phyloP scores from a whole-genome alignment of 2,888 invertebrate species.

The Alviniconcha strummeri region DNA sequence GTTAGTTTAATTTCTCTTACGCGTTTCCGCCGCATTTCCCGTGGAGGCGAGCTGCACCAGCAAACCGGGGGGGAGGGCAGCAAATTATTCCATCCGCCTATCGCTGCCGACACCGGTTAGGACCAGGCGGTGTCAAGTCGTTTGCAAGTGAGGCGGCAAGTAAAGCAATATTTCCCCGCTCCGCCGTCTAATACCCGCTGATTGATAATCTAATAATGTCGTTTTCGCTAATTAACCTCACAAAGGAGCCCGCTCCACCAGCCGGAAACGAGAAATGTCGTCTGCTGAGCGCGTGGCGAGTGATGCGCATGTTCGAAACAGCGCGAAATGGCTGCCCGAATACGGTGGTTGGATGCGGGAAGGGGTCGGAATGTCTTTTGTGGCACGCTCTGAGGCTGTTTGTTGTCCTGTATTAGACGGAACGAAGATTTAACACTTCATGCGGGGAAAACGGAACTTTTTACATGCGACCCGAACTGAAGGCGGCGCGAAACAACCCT shows the following conservation, averaged over 20 bases:
- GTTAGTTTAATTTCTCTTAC: conserved; percentile 31
- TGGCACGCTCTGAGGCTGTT: background rate
- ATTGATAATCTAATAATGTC: conserved; percentile 43
- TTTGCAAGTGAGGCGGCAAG: conserved; percentile 30
- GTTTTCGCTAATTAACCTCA: conserved; percentile 41
- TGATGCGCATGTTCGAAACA: conserved; percentile 14
- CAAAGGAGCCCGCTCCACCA: conserved; percentile 34
- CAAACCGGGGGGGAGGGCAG: background rate
- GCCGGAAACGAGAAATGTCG: conserved; percentile 29
- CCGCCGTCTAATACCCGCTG: conserved; percentile 34
- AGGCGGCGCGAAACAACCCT: no score
- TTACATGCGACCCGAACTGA: no score
- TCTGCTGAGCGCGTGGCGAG: conserved; percentile 20
- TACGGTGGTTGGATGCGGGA: conserved; percentile 11
- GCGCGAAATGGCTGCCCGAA: conserved; percentile 5
- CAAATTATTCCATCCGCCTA: conserved; percentile 21
- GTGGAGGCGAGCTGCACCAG: conserved; percentile 14
- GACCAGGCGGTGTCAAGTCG: conserved; percentile 26
- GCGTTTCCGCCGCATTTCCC: conserved; percentile 13
- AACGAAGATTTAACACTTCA: no score
- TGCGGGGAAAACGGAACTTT: no score
- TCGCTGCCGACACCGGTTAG: background rate
- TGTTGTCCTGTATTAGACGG: no score
- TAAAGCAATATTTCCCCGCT: conserved; percentile 37
- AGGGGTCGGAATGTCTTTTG: conserved; percentile 2